Evolutionary conservation across 2,888 invertebrate genomes (phyloP), one percentile per base, ranked within the genome.

Genomic region (Eristalis intricaria): DNA sequence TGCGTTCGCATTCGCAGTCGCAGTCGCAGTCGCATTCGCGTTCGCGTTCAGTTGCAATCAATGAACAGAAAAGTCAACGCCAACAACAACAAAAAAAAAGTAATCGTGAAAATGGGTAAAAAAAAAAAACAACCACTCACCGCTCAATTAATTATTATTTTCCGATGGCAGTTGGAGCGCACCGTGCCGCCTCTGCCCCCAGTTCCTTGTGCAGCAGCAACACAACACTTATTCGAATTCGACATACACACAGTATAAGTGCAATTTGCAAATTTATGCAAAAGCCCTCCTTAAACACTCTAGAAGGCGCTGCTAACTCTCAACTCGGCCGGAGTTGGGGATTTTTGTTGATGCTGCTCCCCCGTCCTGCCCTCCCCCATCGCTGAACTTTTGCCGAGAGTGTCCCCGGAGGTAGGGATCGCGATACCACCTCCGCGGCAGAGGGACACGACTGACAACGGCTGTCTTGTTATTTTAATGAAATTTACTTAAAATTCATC

Each of bases 81-180:
- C 61, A 75, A 71, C 70, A 65, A 43, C 76, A 86, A 60, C 69
- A 70, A n/a, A 58, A 75, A 84, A 69, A 61, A 69, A 69, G 61
- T 74, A 65, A 66, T 15, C 43, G 84, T 84, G 75, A 80, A 84
- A 87, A 87, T 87, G 87, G 87, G 78, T 69, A 87, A n/a, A 87
- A 87, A 87, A 78, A 76, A 83, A n/a, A 87, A 87, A n/a, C n/a
- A n/a, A 84, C 87, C 87, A 84, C 87, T 87, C 87, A 84, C 76
- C 84, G 87, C 87, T 87, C 87, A 87, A 87, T 87, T 87, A 87
- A 87, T 87, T 87, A 87, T 87, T 87, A 87, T 80, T 87, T 87
- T 84, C 83, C 83, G 74, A 84, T 87, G 87, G 84, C 77, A 77
- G 81, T 77, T 75, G 40, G 40, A 43, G 43, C 23, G 22, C 77